phyloP scores from a whole-genome alignment of 2,113 vertebrate species.

The Ictalurus punctatus region DNA sequence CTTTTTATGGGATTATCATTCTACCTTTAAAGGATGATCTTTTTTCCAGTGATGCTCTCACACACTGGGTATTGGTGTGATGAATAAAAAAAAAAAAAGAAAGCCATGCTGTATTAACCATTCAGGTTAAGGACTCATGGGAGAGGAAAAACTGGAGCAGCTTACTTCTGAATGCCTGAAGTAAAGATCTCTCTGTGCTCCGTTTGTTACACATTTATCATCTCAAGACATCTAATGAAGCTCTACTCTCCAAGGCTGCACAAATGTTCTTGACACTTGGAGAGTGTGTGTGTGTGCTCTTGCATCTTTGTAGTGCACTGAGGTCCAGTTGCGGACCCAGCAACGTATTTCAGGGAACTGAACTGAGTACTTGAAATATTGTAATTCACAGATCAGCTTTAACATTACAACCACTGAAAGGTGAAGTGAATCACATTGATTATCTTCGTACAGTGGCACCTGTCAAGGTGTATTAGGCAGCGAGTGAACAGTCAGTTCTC shows the following conservation, averaged over 20 bases:
- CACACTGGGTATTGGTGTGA: not conserved
- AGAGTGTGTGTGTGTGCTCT: not conserved
- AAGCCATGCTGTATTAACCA: not conserved
- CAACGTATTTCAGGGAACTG: not conserved
- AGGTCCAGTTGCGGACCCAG: not conserved
- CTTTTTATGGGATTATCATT: not conserved
- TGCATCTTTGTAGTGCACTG: not conserved
- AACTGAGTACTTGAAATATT: not conserved
- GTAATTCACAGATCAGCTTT: too few relatives aligned
- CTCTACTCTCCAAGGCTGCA: constrained; percentile 28
- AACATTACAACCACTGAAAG: too few relatives aligned
- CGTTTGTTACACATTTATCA: constrained; percentile 40
- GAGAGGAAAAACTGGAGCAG: not conserved
- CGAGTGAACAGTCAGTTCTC: too few relatives aligned
- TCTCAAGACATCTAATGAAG: constrained; percentile 47
- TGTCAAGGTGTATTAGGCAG: too few relatives aligned
- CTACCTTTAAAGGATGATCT: not conserved
- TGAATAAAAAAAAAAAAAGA: not conserved
- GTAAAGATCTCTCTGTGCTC: not conserved
- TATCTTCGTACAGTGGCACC: too few relatives aligned
- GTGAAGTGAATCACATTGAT: too few relatives aligned
- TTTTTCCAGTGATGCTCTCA: not conserved
- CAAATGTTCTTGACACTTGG: constrained; percentile 19
- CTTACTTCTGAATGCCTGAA: not conserved
- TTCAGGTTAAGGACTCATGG: constrained; percentile 2